phyloP scores from a whole-genome alignment of 2,113 vertebrate species.

The Miniopterus natalensis region DNA sequence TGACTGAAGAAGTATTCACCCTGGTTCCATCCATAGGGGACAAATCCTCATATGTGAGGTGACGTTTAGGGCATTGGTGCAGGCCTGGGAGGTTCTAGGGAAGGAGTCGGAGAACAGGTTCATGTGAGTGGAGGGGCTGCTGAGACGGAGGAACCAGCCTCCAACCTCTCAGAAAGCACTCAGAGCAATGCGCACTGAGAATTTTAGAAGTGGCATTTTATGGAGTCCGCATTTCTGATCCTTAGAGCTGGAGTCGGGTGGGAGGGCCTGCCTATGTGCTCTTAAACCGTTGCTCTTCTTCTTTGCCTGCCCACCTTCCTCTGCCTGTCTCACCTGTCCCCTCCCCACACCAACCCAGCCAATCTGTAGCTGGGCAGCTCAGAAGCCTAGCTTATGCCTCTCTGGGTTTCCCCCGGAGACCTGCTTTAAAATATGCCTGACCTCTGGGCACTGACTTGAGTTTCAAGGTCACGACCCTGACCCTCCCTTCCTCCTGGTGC shows the following conservation, averaged over 20 bases:
- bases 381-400: fast-evolving
- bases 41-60: not conserved
- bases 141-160: not conserved
- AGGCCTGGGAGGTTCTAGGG: not conserved
- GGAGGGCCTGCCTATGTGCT: not conserved
- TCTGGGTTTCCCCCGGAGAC: not conserved
- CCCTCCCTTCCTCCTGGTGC: not conserved
- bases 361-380: fast-evolving
- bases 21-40: not conserved
- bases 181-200: not conserved
- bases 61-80: no score
- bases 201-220: not conserved
- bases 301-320: not conserved
- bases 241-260: not conserved
- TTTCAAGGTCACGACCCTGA: fast-evolving
- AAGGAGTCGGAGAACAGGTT: not conserved
- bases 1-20: not conserved
- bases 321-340: fast-evolving
- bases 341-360: not conserved
- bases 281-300: not conserved
- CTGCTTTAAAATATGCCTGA: fast-evolving
- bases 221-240: not conserved
- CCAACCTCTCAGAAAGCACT: not conserved
- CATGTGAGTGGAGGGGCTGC: no score
- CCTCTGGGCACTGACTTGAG: fast-evolving